A percentile compares a stretch with the other conserved stretches of the same genome.
Evolutionary conservation across 2,797 vertebrate species (phyloP).

Genomic region (Gymnoscopelus braueri): DNA sequence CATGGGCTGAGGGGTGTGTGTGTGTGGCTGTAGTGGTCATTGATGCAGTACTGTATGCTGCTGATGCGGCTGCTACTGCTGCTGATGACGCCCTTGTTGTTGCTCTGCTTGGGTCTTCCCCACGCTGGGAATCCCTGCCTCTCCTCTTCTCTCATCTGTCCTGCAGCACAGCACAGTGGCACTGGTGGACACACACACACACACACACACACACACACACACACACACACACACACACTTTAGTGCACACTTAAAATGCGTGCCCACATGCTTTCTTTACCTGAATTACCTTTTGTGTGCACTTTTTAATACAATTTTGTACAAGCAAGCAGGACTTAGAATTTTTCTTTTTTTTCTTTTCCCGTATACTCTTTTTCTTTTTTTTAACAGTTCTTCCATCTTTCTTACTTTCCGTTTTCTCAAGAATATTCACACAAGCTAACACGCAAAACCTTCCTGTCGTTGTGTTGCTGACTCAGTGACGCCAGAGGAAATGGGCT

Average conservation of each 20-base stretch:
- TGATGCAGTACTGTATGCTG: constrained; percentile 57
- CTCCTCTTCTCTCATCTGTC: constrained; percentile 49
- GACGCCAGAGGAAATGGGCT: constrained; percentile 11
- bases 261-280: constrained; percentile 3
- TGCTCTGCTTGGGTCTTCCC: constrained; percentile 72
- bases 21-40: constrained; percentile 69
- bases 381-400: not conserved
- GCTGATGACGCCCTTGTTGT: constrained; percentile 72
- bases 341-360: no score
- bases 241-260: constrained; percentile 1
- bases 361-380: no score
- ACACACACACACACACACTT: constrained; percentile 6
- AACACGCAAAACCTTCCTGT: not conserved
- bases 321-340: not conserved
- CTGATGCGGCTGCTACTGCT: constrained; percentile 53
- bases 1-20: constrained; percentile 26
- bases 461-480: constrained; percentile 18
- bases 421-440: not conserved
- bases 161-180: constrained; percentile 27
- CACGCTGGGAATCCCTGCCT: constrained; percentile 77
- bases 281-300: not conserved
- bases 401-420: not conserved
- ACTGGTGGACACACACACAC: not conserved
- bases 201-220: constrained; percentile 3
- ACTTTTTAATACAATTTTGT: not conserved